Conservation (phyloP, 2,888 invertebrate genomes). For the Onthophagus sagittarius region DNA sequence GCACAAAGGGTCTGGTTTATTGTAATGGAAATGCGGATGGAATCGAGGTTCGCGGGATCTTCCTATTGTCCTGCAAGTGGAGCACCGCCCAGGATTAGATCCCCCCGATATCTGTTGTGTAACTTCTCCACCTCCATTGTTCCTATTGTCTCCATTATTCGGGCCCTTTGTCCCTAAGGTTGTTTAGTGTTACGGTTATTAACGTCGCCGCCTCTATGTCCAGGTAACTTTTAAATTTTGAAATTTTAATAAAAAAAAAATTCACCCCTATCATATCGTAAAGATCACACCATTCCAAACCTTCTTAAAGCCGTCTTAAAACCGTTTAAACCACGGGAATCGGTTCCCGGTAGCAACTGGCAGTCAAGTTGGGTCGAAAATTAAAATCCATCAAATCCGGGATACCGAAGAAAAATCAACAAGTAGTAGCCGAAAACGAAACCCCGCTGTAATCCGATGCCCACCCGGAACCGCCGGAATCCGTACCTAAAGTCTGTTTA, state of each 20-base stretch:
- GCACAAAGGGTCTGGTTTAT: background rate
- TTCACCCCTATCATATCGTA: too few species aligned
- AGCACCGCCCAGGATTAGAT: slow-evolving; percentile 7
- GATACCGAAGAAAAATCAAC: slow-evolving; percentile 2
- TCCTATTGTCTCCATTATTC: background rate
- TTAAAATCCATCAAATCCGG: background rate
- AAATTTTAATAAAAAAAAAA: too few species aligned
- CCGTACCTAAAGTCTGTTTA: slow-evolving; percentile 1
- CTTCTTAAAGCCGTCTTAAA: too few species aligned
- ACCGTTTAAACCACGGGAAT: background rate
- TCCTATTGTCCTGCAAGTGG: slow-evolving; percentile 1
- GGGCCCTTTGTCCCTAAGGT: slow-evolving; percentile 1
- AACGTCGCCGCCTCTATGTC: background rate
- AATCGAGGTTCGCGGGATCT: slow-evolving; percentile 4
- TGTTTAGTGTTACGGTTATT: slow-evolving; percentile 6
- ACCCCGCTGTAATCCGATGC: background rate
- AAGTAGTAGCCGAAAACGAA: background rate
- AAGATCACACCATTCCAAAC: too few species aligned
- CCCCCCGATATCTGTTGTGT: background rate
- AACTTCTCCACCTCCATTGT: slow-evolving; percentile 10
- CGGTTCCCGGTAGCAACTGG: background rate
- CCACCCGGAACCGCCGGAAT: background rate
- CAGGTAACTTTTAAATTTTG: background rate
- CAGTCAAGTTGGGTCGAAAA: background rate
- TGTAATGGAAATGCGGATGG: slow-evolving; percentile 11